Conservation (phyloP, 1,140 invertebrate genomes). For the Agrypnia vestita region DNA sequence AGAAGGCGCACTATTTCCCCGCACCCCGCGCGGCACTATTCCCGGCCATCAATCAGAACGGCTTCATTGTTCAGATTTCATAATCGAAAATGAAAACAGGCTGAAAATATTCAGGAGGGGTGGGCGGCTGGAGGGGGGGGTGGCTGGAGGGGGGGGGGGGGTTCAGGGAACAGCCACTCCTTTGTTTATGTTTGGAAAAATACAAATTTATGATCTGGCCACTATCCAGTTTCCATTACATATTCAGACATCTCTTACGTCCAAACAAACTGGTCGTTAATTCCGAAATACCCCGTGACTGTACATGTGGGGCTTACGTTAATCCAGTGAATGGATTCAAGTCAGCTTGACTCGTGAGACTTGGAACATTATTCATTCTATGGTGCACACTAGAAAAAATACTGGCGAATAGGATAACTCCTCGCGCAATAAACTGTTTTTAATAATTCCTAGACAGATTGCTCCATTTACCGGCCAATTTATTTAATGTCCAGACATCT, state of each 20-base stretch:
- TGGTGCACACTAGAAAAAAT: too few species aligned
- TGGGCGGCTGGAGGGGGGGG: neutral
- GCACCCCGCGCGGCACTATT: neutral
- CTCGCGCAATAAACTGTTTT: too few species aligned
- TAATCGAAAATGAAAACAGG: constrained; percentile 19
- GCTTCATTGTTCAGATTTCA: constrained; percentile 31
- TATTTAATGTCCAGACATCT: too few species aligned
- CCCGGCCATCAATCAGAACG: constrained; percentile 9
- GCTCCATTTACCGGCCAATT: too few species aligned
- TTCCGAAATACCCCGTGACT: neutral
- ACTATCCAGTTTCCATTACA: constrained; percentile 15
- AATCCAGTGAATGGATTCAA: too few species aligned
- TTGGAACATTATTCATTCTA: too few species aligned
- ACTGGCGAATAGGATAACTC: too few species aligned
- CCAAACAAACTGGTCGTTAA: constrained; percentile 33
- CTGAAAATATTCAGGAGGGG: neutral
- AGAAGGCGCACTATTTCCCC: too few species aligned
- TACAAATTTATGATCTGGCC: constrained; percentile 27
- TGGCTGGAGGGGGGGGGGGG: neutral
- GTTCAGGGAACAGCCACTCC: constrained; percentile 8
- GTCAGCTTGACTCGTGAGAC: too few species aligned
- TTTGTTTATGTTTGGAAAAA: constrained; percentile 31
- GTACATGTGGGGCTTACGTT: too few species aligned
- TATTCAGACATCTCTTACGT: constrained; percentile 32
- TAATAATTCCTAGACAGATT: too few species aligned